Base-by-base conservation (phyloP, 2,797 vertebrate genomes). In the Oreortyx pictus region DNA sequence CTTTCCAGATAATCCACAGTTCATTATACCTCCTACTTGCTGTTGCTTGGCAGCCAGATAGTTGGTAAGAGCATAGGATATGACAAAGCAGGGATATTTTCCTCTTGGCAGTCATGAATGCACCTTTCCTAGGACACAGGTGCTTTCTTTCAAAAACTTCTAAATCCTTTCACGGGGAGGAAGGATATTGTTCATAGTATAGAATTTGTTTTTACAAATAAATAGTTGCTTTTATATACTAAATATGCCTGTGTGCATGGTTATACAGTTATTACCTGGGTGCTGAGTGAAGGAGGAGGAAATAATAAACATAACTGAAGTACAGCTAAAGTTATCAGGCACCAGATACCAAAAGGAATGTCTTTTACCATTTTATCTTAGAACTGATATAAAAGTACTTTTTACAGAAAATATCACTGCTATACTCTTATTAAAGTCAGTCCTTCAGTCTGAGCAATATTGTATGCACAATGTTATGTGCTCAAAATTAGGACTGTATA, bases 321-420 rank as follows among this genome's bases (percentile, higher is more conserved):
- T 19, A 16, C 0, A 0, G 6, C 31, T 82, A 37, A 82, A 77
- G 3, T 67, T 41, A 64, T 72, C 37, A 85, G 2, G 1, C 3
- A 78, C 2, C 7, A 46, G 7, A 61, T 35, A 57, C 25, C 14
- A 12, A 56, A 65, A 81, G 18, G 4, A 86, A 75, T 33, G 41
- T 18, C 24, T 49, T 83, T 52, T 29, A 9, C 3, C 68, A 88
- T 89, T 56, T 59, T 76, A 47, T 57, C 33, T 49, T 74, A 71
- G 11, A 88, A 78, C 0, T 50, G 23, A 33, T 73, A 10, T 68
- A 57, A 79, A 91, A 93, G 81, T 39, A 79, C 17, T 46, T 8
- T 54, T 88, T 25, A 49, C 6, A 70, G 14, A 6, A 80, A 73
- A 35, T 52, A 46, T 41, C 6, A 25, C 89, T 80, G 9, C n/a